These are phyloP conservation scores for Drosophila picticornis DNA, from an alignment of 2,888 invertebrate species.

Conservation along the genomic window DNA sequence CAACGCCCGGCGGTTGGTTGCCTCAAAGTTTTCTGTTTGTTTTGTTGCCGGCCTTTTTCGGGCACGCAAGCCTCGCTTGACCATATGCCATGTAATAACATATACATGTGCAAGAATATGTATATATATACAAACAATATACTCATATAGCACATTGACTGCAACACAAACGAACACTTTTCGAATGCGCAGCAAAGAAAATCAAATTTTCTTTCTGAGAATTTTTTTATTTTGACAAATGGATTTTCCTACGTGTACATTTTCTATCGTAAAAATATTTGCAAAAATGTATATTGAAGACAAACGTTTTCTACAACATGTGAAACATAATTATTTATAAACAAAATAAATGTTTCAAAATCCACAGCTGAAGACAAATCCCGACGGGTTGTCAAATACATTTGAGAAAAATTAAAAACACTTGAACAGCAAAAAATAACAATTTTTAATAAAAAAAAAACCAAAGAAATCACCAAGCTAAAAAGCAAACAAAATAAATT, in stretches of 20 bases:
- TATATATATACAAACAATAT: slow-evolving; percentile 15
- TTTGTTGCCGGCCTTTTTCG: slow-evolving; percentile 69
- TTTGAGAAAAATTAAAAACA: background rate
- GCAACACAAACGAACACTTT: background rate
- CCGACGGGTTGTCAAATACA: background rate
- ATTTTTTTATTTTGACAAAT: background rate
- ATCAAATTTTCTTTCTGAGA: background rate
- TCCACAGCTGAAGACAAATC: background rate
- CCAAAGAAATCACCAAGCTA: background rate
- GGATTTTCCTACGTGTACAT: background rate
- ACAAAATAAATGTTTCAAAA: background rate
- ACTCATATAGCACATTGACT: background rate
- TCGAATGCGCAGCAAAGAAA: background rate
- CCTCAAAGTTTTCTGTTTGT: slow-evolving; percentile 12
- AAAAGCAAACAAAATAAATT: background rate
- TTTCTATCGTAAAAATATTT: background rate
- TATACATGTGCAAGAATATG: slow-evolving; percentile 13
- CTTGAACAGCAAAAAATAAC: background rate
- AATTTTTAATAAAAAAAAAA: background rate
- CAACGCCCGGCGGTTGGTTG: slow-evolving; percentile 53
- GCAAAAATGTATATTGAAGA: background rate
- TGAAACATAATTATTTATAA: background rate
- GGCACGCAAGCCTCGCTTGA: slow-evolving; percentile 72
- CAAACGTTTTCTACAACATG: background rate
- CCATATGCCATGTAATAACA: slow-evolving; percentile 44